Evolutionary conservation across 2,113 vertebrate genomes (phyloP).

Genomic region (Eptesicus fuscus): DNA sequence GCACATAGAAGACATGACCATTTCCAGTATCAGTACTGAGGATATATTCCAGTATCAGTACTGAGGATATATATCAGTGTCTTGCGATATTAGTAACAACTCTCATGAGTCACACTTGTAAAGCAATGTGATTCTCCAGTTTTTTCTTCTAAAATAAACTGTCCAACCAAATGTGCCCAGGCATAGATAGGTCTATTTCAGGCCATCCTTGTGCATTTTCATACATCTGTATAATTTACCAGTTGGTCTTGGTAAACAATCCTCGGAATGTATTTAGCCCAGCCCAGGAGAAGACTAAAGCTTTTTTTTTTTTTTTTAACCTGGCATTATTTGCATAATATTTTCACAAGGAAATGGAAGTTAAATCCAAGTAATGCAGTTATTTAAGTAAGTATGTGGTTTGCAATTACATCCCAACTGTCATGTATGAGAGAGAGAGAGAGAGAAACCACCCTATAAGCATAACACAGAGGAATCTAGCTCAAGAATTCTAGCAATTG

Average conservation of each 20-base stretch:
- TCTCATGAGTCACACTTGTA: not conserved
- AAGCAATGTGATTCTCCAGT: not conserved
- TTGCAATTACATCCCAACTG: not conserved
- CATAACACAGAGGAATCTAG: not conserved
- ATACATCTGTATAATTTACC: not conserved
- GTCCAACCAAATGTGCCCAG: not conserved
- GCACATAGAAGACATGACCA: not conserved
- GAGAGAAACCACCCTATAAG: not conserved
- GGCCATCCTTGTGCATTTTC: not conserved
- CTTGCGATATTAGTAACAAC: not conserved
- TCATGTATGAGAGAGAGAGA: not conserved
- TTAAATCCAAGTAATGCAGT: conserved; percentile 6
- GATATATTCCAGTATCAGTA: too few species aligned
- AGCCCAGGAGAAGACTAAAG: not conserved
- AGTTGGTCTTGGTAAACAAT: not conserved
- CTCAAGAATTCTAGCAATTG: not conserved
- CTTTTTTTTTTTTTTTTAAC: not conserved
- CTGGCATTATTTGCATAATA: not conserved
- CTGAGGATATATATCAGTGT: not conserved
- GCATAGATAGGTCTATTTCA: not conserved
- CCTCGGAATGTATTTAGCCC: not conserved
- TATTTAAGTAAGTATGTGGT: not conserved
- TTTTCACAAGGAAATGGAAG: conserved; percentile 36
- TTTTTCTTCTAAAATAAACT: not conserved
- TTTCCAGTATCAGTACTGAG: not conserved